Percentiles rank a stretch among this genome's conserved stretches.
Conservation (phyloP, 2,113 vertebrate genomes). For the Barbus barbus region DNA sequence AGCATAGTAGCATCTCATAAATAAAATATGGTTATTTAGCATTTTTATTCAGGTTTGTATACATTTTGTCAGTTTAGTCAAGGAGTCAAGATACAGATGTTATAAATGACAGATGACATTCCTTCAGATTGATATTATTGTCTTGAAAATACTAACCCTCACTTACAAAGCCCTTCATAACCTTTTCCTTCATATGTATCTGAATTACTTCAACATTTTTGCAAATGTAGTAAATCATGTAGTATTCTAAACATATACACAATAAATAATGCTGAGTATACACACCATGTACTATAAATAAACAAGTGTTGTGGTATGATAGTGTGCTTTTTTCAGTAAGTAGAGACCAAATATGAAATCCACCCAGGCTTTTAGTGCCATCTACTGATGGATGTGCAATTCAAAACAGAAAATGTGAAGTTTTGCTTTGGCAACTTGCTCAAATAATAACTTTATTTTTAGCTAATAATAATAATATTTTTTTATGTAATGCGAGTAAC, state of each 20-base stretch:
- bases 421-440: background rate
- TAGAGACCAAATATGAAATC: background rate
- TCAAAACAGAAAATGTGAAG: background rate
- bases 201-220: background rate
- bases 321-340: background rate
- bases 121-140: background rate
- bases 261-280: background rate
- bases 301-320: background rate
- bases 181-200: background rate
- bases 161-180: background rate
- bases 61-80: background rate
- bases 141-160: background rate
- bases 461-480: no score
- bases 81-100: background rate
- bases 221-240: background rate
- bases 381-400: constrained; percentile 38
- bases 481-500: no score
- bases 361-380: constrained; percentile 26
- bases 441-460: background rate
- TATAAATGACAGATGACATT: background rate
- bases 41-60: background rate
- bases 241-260: background rate
- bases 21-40: background rate
- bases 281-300: background rate
- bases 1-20: background rate